These are phyloP conservation scores for Stercorarius parasiticus DNA, from an alignment of 2,113 vertebrate species.

Conservation along the genomic window DNA sequence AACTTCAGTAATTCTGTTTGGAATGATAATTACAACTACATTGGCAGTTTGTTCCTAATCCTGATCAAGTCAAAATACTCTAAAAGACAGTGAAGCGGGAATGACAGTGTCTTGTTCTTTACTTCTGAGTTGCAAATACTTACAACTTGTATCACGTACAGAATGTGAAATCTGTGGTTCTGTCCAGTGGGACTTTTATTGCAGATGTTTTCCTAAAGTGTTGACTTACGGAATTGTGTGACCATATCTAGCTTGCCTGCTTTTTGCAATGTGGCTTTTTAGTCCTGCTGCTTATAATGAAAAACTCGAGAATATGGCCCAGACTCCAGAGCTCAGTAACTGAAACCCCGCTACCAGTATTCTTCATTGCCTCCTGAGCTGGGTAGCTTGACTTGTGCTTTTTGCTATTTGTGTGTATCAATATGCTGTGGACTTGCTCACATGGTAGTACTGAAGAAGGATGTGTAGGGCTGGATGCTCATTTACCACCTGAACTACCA, in stretches of 20 bases:
- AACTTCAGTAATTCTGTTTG: background rate
- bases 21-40: background rate
- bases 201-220: background rate
- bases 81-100: background rate
- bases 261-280: background rate
- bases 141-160: background rate
- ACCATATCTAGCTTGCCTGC: background rate
- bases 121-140: background rate
- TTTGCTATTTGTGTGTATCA: background rate
- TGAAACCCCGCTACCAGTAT: background rate
- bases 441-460: background rate
- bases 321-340: background rate
- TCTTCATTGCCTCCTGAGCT: background rate
- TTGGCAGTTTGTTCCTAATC: conserved; percentile 1
- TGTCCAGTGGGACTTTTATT: background rate
- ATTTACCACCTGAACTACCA: background rate
- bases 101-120: background rate
- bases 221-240: background rate
- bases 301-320: background rate
- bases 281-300: background rate
- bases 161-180: background rate
- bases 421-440: background rate
- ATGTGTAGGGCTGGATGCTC: background rate
- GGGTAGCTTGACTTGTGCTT: background rate
- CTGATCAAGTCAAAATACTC: background rate